Conservation (phyloP, 2,797 vertebrate genomes). For the Gallinago solitaria region DNA sequence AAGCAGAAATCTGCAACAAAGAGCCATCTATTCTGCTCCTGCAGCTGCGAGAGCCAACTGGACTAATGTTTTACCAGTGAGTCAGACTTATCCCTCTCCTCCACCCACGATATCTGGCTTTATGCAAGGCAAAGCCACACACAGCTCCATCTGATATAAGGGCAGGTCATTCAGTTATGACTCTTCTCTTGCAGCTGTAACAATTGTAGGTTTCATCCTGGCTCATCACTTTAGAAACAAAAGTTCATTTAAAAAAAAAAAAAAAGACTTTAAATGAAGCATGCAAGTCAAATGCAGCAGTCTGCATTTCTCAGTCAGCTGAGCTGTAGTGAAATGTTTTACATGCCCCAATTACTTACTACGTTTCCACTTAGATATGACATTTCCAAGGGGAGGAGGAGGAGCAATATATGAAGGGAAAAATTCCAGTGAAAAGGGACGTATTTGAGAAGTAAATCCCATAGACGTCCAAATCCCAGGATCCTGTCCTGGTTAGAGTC, state of each 20-base stretch:
- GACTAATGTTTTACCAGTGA: constrained; percentile 47
- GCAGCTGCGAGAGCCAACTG: constrained; percentile 45
- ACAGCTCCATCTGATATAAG: not conserved
- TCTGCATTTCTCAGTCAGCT: constrained; percentile 32
- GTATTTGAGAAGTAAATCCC: not conserved
- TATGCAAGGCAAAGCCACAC: not conserved
- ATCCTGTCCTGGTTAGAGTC: constrained; percentile 2
- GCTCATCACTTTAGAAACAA: not conserved
- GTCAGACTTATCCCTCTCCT: constrained; percentile 34
- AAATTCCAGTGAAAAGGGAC: not conserved
- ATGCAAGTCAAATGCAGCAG: constrained; percentile 3
- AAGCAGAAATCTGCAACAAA: constrained; percentile 13
- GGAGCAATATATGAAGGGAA: constrained; percentile 1
- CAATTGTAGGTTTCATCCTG: not conserved
- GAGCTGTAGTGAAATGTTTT: constrained; percentile 58
- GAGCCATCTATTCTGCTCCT: constrained; percentile 13
- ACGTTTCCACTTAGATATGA: constrained; percentile 14
- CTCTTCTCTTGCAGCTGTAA: not conserved
- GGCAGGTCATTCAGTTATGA: not conserved
- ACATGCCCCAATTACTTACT: constrained; percentile 66
- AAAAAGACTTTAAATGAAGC: not conserved
- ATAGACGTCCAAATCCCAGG: not conserved
- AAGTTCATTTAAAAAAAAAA: not conserved
- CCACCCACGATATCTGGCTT: not conserved
- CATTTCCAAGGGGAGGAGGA: constrained; percentile 36